Conservation (phyloP, 2,797 vertebrate species). For the Triplophysa yarkandensis region DNA sequence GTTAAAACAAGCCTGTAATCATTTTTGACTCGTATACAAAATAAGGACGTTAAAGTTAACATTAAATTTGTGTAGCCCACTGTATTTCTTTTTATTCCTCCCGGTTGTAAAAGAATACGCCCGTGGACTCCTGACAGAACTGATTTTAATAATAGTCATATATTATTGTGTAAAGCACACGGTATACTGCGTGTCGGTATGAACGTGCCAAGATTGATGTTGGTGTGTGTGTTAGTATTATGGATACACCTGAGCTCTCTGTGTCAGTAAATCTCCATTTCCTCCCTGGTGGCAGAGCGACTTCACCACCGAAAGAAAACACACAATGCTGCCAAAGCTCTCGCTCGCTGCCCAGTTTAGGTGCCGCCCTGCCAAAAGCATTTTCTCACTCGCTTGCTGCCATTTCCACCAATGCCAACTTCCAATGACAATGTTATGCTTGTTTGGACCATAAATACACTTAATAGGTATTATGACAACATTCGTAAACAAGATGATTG, state of each 20-base stretch:
- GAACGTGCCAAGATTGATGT: conserved; percentile 45
- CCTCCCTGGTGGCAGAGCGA: conserved; percentile 33
- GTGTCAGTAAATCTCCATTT: conserved; percentile 51
- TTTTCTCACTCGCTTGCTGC: conserved; percentile 47
- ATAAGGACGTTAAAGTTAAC: conserved; percentile 11
- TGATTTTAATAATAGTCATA: conserved; percentile 30
- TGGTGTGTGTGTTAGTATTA: conserved; percentile 26
- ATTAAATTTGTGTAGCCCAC: not conserved
- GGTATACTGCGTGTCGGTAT: conserved; percentile 23
- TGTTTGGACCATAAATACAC: conserved; percentile 49
- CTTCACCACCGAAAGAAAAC: conserved; percentile 47
- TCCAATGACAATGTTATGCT: conserved; percentile 43
- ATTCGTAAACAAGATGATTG: conserved; percentile 28
- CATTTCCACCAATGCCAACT: conserved; percentile 43
- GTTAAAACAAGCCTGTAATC: conserved; percentile 5
- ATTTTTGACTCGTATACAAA: conserved; percentile 11
- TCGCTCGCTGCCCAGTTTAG: conserved; percentile 39
- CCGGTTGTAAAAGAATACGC: not conserved
- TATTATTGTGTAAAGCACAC: not conserved
- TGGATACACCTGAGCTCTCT: conserved; percentile 43
- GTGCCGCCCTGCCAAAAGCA: conserved; percentile 51
- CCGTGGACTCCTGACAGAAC: not conserved
- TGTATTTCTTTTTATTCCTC: not conserved
- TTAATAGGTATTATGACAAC: conserved; percentile 44
- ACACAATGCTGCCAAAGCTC: conserved; percentile 37